Evolutionary conservation across 2,113 vertebrate species (phyloP).

Genomic region (Pavo muticus): DNA sequence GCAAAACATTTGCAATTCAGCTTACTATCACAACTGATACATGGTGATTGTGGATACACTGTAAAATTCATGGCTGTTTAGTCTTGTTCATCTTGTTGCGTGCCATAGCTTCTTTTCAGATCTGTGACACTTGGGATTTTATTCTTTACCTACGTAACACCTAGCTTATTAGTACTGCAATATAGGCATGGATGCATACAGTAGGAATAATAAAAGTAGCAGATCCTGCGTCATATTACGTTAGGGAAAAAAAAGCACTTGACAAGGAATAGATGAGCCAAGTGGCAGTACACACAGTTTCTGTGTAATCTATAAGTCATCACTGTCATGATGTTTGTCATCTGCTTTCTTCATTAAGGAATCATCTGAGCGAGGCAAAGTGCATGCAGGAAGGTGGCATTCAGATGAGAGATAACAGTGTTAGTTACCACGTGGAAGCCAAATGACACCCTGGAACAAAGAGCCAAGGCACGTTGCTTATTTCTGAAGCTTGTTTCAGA

Average conservation of each 20-base stretch:
- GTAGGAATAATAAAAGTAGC: background rate
- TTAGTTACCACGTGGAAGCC: background rate
- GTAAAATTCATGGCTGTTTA: background rate
- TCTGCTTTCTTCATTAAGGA: background rate
- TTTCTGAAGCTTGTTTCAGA: background rate
- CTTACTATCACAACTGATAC: constrained; percentile 29
- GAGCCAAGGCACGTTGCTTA: background rate
- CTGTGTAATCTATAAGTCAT: background rate
- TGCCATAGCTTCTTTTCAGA: background rate
- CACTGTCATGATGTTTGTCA: background rate
- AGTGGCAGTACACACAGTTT: background rate
- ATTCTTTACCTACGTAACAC: background rate
- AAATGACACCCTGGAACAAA: background rate
- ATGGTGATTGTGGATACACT: background rate
- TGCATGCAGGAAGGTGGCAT: background rate
- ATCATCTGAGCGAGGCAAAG: background rate
- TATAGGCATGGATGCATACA: background rate
- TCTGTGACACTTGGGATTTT: background rate
- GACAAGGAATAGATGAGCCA: background rate
- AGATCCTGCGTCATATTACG: background rate
- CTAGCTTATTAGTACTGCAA: background rate
- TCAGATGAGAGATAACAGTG: background rate
- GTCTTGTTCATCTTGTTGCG: background rate
- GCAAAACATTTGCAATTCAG: constrained; percentile 57
- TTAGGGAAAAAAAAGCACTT: background rate